Conservation (phyloP, 2,888 invertebrate genomes). For the Nomada ruficornis region DNA sequence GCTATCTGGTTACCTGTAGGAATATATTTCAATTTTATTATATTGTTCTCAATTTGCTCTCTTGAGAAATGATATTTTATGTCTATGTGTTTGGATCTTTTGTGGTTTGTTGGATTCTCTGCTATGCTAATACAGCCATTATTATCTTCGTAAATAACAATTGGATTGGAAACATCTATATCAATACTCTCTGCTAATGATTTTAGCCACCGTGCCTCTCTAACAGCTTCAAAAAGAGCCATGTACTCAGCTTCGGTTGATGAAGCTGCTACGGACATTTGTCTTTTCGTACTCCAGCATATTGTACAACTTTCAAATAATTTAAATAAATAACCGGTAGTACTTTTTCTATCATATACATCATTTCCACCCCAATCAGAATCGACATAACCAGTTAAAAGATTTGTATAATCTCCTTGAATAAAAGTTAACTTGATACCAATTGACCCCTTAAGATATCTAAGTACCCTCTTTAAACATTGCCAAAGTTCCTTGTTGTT, state of each 20-base stretch:
- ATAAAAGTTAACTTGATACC: neutral
- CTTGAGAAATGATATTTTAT: conserved; percentile 70
- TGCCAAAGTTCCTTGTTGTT: neutral
- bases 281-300: conserved; percentile 64
- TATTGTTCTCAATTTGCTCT: conserved; percentile 1
- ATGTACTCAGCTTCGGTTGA: conserved; percentile 42
- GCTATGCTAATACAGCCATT: conserved; percentile 41
- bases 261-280: neutral
- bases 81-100: conserved; percentile 71
- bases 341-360: conserved; percentile 44
- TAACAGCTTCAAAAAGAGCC: conserved; percentile 73
- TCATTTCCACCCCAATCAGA: neutral
- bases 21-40: conserved; percentile 15
- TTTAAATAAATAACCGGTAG: conserved; percentile 58
- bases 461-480: neutral
- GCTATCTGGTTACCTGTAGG: neutral
- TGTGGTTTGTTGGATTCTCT: conserved; percentile 67
- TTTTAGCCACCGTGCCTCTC: conserved; percentile 76
- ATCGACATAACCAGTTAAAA: neutral
- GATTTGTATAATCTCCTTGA: neutral
- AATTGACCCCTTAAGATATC: neutral
- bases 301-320: conserved; percentile 59
- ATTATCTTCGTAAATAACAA: conserved; percentile 68
- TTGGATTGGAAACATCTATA: conserved; percentile 53
- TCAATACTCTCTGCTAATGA: conserved; percentile 70